These are phyloP conservation scores for Himalopsyche phryganea DNA, from an alignment of 1,140 invertebrate genomes.

Conservation along the genomic window DNA sequence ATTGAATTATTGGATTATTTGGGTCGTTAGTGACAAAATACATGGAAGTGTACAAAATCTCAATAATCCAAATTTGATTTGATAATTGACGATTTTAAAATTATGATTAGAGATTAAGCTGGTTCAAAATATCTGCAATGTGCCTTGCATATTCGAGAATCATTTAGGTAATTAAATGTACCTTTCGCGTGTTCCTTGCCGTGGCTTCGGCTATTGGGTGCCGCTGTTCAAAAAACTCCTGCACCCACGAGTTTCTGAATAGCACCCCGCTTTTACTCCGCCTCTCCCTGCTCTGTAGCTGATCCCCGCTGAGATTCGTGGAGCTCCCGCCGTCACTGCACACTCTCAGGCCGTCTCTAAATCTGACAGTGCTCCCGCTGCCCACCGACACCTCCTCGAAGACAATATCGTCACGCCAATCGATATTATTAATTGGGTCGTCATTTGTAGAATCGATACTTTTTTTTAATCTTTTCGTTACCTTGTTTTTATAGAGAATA, in stretches of 20 bases:
- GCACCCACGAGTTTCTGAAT: slow-evolving; percentile 44
- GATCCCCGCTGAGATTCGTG: slow-evolving; percentile 34
- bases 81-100: too few species aligned
- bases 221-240: slow-evolving; percentile 41
- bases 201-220: slow-evolving; percentile 27
- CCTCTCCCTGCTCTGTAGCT: slow-evolving; percentile 32
- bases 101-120: too few species aligned
- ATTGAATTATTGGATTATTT: too few species aligned
- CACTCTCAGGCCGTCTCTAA: slow-evolving; percentile 4
- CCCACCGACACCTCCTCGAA: slow-evolving; percentile 21
- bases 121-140: too few species aligned
- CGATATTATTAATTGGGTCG: neutral
- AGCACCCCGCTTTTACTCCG: slow-evolving; percentile 37
- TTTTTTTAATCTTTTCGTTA: slow-evolving; percentile 12
- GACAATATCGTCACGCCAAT: slow-evolving; percentile 4
- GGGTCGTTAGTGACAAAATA: too few species aligned
- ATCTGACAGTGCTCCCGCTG: slow-evolving; percentile 21
- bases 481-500: slow-evolving; percentile 18
- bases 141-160: too few species aligned
- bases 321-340: slow-evolving; percentile 42
- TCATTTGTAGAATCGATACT: slow-evolving; percentile 4
- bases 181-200: slow-evolving; percentile 42
- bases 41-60: too few species aligned
- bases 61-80: too few species aligned
- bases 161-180: too few species aligned